Evolutionary conservation across 2,888 invertebrate genomes (phyloP).

Genomic region (Trisateles emortualis): DNA sequence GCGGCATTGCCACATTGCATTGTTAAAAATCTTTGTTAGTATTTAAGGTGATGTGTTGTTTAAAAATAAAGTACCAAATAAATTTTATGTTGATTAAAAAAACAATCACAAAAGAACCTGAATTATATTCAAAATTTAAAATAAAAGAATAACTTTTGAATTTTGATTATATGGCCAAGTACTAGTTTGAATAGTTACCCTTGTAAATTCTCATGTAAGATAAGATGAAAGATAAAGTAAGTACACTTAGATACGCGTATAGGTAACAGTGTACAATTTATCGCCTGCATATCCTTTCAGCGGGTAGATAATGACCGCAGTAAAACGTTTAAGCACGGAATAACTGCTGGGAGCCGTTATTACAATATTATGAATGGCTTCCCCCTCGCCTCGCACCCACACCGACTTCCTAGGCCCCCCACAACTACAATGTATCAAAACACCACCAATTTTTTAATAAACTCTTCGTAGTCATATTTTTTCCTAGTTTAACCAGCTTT

Average conservation of each 20-base stretch:
- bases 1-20: too few relatives aligned
- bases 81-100: too few relatives aligned
- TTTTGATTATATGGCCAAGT: too few relatives aligned
- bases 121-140: too few relatives aligned
- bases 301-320: constrained; percentile 87
- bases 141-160: too few relatives aligned
- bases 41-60: too few relatives aligned
- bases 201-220: constrained; percentile 25
- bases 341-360: constrained; percentile 85
- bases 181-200: too few relatives aligned
- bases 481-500: too few relatives aligned
- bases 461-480: constrained; percentile 3
- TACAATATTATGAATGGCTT: constrained; percentile 86
- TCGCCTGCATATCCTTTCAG: constrained; percentile 86
- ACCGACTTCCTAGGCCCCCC: constrained; percentile 45
- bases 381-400: constrained; percentile 61
- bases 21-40: too few relatives aligned
- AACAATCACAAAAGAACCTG: too few relatives aligned
- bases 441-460: constrained; percentile 6
- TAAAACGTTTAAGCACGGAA: constrained; percentile 87
- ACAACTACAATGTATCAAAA: constrained; percentile 21
- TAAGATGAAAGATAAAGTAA: constrained; percentile 40
- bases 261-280: constrained; percentile 80
- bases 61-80: too few relatives aligned
- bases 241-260: constrained; percentile 63